A percentile compares a stretch with the other conserved stretches of the same genome.
phyloP scores from a whole-genome alignment of 2,113 vertebrate species.

The Antigone vipio region DNA sequence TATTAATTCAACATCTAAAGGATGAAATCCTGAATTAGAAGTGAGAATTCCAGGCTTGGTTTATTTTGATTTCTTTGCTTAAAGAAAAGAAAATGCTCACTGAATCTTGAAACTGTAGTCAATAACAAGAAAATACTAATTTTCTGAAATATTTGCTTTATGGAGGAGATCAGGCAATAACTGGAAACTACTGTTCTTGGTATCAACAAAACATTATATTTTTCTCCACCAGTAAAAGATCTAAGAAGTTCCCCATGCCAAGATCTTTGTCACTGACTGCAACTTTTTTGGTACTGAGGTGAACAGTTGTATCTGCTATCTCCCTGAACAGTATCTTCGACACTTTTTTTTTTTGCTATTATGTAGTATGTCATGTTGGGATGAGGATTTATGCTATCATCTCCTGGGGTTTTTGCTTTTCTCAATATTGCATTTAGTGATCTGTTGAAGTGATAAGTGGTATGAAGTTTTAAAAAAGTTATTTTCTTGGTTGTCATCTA shows the following conservation, averaged over 20 bases:
- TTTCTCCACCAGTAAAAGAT: not conserved
- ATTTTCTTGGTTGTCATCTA: not conserved
- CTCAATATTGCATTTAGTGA: not conserved
- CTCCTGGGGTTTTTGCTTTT: not conserved
- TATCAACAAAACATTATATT: not conserved
- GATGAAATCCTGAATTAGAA: not conserved
- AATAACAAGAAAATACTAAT: not conserved
- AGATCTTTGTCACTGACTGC: not conserved
- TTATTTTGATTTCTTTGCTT: not conserved
- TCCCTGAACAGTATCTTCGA: not conserved
- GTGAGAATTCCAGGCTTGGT: not conserved
- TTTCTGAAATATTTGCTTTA: not conserved
- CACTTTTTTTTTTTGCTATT: not conserved
- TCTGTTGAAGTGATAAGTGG: not conserved
- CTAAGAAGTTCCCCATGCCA: not conserved
- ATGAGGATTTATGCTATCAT: not conserved
- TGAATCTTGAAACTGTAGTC: not conserved
- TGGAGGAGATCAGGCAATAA: not conserved
- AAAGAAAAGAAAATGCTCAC: not conserved
- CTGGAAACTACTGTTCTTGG: not conserved
- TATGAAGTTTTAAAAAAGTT: not conserved
- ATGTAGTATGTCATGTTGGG: not conserved
- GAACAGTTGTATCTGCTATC: not conserved
- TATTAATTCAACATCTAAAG: not conserved
- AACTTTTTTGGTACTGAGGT: not conserved